Conservation (phyloP, 2,888 invertebrate species). For the Lithosia quadra region DNA sequence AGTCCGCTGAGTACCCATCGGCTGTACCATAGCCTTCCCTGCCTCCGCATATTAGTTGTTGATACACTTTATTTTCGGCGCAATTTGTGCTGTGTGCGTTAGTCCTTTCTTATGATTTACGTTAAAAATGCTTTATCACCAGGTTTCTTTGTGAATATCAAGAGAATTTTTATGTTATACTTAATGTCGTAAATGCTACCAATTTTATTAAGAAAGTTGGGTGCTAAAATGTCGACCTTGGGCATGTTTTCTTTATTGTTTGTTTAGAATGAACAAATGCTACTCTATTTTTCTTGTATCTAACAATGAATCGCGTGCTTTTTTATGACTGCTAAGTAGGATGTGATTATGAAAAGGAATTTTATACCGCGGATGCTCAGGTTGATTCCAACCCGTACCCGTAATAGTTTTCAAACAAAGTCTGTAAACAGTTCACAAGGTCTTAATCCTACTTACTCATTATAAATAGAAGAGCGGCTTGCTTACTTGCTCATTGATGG, state of each 20-base stretch:
- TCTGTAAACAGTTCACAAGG: background rate
- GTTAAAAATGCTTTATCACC: conserved; percentile 21
- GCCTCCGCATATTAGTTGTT: background rate
- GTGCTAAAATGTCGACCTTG: conserved; percentile 20
- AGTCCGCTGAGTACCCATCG: too few species aligned
- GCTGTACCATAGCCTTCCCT: background rate
- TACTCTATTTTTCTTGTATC: conserved; percentile 1
- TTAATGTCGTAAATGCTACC: conserved; percentile 24
- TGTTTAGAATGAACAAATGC: conserved; percentile 5
- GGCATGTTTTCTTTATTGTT: background rate
- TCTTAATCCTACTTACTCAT: background rate
- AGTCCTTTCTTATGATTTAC: conserved; percentile 36
- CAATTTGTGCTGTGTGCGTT: background rate
- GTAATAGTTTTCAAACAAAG: background rate
- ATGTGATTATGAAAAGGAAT: background rate
- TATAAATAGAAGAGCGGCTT: too few species aligned
- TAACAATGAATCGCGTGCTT: background rate
- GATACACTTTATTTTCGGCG: background rate
- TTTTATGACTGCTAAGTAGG: background rate
- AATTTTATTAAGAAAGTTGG: conserved; percentile 17
- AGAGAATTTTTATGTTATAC: conserved; percentile 40
- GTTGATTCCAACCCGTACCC: background rate
- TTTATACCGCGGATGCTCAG: background rate
- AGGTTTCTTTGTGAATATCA: conserved; percentile 24
- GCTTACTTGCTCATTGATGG: too few species aligned